A percentile compares a stretch with the other conserved stretches of the same genome.
phyloP scores from a whole-genome alignment of 1,140 invertebrate species.

The Ruditapes philippinarum region DNA sequence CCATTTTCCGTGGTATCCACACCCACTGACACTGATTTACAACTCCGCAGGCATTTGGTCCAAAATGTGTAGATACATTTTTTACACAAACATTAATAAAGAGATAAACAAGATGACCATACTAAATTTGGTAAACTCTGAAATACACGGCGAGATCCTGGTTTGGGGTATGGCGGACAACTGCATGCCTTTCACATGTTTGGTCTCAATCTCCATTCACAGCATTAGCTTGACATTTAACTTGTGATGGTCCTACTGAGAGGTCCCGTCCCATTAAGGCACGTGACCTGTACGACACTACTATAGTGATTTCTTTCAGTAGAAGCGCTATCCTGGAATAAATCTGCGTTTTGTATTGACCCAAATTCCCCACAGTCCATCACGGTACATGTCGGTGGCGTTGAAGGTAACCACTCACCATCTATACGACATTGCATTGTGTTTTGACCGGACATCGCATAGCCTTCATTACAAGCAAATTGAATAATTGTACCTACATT shows the following conservation, averaged over 20 bases:
- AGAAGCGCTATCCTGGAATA: neutral
- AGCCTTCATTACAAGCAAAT: slow-evolving; percentile 34
- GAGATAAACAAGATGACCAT: too few relatives aligned
- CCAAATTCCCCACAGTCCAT: slow-evolving; percentile 37
- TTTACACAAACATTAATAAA: neutral
- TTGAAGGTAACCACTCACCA: neutral
- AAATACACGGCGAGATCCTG: neutral
- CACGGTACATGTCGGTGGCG: neutral
- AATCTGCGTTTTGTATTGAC: neutral
- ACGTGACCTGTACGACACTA: slow-evolving; percentile 18
- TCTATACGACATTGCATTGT: neutral
- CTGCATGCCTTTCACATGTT: neutral
- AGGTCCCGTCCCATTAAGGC: neutral
- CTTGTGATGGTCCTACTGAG: neutral
- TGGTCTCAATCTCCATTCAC: neutral
- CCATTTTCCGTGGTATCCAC: neutral
- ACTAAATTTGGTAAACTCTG: neutral
- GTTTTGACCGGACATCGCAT: neutral
- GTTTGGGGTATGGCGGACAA: slow-evolving; percentile 11
- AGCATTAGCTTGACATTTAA: slow-evolving; percentile 22
- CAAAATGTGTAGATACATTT: neutral
- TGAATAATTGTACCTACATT: neutral
- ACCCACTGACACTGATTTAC: neutral
- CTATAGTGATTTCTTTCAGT: slow-evolving; percentile 17
- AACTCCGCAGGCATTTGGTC: neutral